Evolutionary conservation across 2,888 invertebrate species (phyloP), one percentile per base, ranked within the genome.

Genomic region (Linnaemya vulpina): DNA sequence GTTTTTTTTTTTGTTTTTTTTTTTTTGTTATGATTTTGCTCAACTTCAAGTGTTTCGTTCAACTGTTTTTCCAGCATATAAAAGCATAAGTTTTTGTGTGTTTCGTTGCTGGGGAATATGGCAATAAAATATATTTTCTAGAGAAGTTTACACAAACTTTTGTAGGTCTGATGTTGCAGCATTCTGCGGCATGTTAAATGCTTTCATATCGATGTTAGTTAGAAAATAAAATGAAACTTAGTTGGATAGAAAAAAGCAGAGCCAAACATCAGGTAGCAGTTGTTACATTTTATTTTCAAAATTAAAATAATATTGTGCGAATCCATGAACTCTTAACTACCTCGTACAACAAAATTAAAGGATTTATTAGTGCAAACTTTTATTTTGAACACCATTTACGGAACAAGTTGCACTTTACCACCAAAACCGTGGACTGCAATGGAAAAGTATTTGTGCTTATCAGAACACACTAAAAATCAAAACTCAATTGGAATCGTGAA

Each of bases 131-230:
- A 53, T 62, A 70, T 63, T 81, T 85, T 35, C 15, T 77, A 55
- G 62, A 49, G 9, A 77, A 81, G 38, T 77, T 74, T 65, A 51
- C 40, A 25, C 49, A 58, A 78, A 74, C 49, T 71, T 85, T 30
- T 80, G 73, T 78, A 85, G 85, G 85, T 82, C 75, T 74, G 62
- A 81, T 81, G 77, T 51, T 84, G 68, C 77, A 77, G 49, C 63
- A 58, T 65, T 62, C 43, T 81, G 77, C 63, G 77, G 81, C 20
- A 81, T 74, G 77, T 77, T 77, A 30, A 62, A 74, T 49, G 40
- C 51, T 74, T 71, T 11, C 35, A 40, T 55, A 58, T 51, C 60
- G 58, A 2, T 71, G 17, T 63, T 55, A 60, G 25, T 49, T n/a
- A n/a, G 20, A 55, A 79, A 62, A 58, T 51, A n/a, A 51, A 46